Evolutionary conservation across 2,113 vertebrate genomes (phyloP).

Genomic region (Epinephelus cyanopodus): DNA sequence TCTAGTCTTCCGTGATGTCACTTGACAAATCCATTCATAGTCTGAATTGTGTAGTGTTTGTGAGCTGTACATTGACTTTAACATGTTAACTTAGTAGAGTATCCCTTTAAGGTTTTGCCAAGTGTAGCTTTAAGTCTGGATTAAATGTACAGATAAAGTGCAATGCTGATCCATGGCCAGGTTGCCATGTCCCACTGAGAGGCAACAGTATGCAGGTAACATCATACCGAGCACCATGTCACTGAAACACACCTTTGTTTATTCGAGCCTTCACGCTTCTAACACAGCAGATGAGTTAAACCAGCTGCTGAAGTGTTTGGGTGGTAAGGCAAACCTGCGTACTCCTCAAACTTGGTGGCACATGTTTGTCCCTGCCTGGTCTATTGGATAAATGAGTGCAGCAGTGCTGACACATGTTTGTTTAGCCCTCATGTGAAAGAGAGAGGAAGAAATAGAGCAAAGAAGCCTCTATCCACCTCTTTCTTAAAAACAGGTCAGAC

Average conservation of each 20-base stretch:
- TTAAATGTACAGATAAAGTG: not conserved
- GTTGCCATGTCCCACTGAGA: not conserved
- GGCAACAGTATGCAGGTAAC: not conserved
- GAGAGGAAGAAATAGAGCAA: not conserved
- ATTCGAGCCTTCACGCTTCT: constrained; percentile 5
- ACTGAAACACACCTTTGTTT: constrained; percentile 20
- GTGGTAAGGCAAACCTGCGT: constrained; percentile 3
- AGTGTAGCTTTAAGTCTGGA: not conserved
- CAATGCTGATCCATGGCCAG: not conserved
- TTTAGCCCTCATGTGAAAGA: constrained; percentile 23
- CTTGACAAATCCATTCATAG: too few species aligned
- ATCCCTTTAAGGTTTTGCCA: not conserved
- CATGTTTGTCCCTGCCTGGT: not conserved
- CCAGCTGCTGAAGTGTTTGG: constrained; percentile 32
- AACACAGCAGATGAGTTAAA: constrained; percentile 18
- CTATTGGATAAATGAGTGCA: constrained; percentile 13
- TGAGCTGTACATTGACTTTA: too few species aligned
- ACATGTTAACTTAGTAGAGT: too few species aligned
- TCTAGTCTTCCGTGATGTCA: too few species aligned
- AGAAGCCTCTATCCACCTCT: not conserved
- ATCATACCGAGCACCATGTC: not conserved
- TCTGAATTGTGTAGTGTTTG: too few species aligned
- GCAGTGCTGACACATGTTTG: constrained; percentile 11
- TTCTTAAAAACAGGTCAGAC: constrained; percentile 30
- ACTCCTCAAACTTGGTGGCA: constrained; percentile 11